Evolutionary conservation across 2,113 vertebrate genomes (phyloP).

Genomic region (Chunga burmeisteri): DNA sequence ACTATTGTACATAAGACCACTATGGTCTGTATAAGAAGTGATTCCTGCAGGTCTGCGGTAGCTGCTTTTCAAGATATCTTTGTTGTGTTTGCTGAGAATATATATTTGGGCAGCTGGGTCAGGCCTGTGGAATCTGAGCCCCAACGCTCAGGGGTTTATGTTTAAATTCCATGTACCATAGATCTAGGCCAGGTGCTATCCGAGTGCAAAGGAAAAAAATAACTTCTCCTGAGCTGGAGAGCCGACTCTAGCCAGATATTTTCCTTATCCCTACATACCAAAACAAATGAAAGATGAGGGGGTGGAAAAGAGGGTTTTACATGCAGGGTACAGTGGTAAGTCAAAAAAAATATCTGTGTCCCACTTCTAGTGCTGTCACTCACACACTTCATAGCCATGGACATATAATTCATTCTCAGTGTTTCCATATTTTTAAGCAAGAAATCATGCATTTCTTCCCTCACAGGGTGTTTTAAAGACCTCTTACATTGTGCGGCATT

Average conservation of each 20-base stretch:
- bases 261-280: background rate
- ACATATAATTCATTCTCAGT: background rate
- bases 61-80: background rate
- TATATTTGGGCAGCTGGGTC: background rate
- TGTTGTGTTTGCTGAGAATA: background rate
- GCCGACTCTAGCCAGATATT: background rate
- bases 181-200: constrained; percentile 11
- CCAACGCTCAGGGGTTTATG: background rate
- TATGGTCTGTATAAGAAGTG: background rate
- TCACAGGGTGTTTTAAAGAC: background rate
- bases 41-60: background rate
- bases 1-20: accelerated
- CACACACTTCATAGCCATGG: accelerated
- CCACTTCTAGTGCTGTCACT: background rate
- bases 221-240: background rate
- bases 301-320: background rate
- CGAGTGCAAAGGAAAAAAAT: background rate
- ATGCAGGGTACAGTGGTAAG: accelerated
- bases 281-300: background rate
- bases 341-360: background rate
- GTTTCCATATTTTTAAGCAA: background rate
- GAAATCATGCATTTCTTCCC: background rate
- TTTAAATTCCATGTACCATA: background rate
- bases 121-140: background rate
- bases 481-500: background rate